Evolutionary conservation across 2,888 invertebrate genomes (phyloP), one percentile per base, ranked within the genome.

Genomic region (Artemia sp.): DNA sequence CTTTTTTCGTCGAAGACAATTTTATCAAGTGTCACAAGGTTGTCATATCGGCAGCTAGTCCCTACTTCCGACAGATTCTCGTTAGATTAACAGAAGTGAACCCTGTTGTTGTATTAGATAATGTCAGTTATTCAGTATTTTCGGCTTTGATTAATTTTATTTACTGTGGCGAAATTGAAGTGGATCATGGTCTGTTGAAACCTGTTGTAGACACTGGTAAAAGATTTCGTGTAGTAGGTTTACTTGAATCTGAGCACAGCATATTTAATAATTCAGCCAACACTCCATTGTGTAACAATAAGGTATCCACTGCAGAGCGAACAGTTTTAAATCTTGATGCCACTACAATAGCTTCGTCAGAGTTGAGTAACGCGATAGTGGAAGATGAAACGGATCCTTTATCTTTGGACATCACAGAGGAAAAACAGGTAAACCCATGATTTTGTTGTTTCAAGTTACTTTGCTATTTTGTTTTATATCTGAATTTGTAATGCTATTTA

Each of bases 21-120:
- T 89, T 86, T 78, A 83, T 93, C 75, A 90, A 89, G 81, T 92
- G 92, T 77, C 93, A 93, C 83, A 92, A 92, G 85, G 90, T 93
- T 75, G 92, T 93, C 77, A 83, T 93, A 76, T 92, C 92, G 75
- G 92, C 93, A 75, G 80, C 80, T 74, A 80, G 80, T 73, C 79
- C 79, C 6, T 81, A 80, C 75, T 79, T 81, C 75, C 79, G 80
- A 77, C 79, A 79, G 73, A 73, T 52, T 66, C 51, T 50, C 14
- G 64, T 58, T 24, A 58, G 64, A 58, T 58, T 58, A 24, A 58
- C 64, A 58, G 14, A 58, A 10, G 14, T 24, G 24, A 58, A 58
- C 64, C 64, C 64, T 8, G 64, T 58, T 58, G 64, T 58, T 19
- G 64, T 58, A 9, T 24, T 58, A 24, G 24, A 58, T 58, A 24